phyloP scores from a whole-genome alignment of 2,113 vertebrate species.

The Phodopus roborovskii region DNA sequence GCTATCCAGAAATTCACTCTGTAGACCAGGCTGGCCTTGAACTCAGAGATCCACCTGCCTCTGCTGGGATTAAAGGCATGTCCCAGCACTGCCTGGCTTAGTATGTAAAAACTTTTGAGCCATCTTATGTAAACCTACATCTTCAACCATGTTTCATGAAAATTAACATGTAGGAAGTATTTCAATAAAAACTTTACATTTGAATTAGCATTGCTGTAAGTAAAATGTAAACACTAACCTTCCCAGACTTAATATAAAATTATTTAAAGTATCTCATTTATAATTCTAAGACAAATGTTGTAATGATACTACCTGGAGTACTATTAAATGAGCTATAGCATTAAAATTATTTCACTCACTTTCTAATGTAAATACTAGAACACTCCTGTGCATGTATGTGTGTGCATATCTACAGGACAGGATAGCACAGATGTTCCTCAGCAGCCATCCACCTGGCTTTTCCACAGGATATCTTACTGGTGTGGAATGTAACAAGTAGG shows the following conservation, averaged over 20 bases:
- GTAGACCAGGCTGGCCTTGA: not conserved
- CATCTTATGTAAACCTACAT: not conserved
- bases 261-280: not conserved
- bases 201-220: not conserved
- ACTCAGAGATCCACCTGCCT: not conserved
- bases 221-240: not conserved
- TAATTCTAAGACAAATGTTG: constrained; percentile 21
- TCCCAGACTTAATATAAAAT: not conserved
- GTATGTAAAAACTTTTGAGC: not conserved
- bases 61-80: not conserved
- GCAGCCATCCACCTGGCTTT: not conserved
- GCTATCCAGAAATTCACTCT: not conserved
- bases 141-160: constrained; percentile 11
- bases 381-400: not conserved
- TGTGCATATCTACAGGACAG: not conserved
- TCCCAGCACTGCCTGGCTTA: not conserved
- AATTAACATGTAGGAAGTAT: not conserved
- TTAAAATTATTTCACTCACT: constrained; percentile 2
- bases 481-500: not conserved
- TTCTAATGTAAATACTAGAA: not conserved
- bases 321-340: not conserved
- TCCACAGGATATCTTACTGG: not conserved
- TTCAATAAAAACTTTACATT: not conserved
- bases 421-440: not conserved
- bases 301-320: not conserved